These are phyloP conservation scores for Seriola aureovittata DNA, from an alignment of 2,113 vertebrate genomes.

Conservation along the genomic window DNA sequence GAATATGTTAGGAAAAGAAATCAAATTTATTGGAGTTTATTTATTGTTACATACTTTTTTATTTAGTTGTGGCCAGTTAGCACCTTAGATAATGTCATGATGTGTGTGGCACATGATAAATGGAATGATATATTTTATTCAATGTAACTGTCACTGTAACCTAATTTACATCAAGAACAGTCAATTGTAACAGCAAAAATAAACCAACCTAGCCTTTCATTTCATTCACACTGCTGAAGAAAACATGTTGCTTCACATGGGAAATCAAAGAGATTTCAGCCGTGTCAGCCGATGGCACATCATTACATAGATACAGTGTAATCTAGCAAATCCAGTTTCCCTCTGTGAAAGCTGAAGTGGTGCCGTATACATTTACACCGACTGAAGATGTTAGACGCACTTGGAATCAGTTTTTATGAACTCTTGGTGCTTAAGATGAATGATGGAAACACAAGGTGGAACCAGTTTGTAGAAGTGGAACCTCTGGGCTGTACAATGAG, in stretches of 20 bases:
- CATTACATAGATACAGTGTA: slow-evolving; percentile 63
- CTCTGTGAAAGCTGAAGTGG: slow-evolving; percentile 34
- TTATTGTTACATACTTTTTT: too few relatives aligned
- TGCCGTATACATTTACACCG: slow-evolving; percentile 34
- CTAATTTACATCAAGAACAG: neutral
- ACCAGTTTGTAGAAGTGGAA: slow-evolving; percentile 32
- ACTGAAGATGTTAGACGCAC: slow-evolving; percentile 19
- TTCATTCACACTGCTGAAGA: slow-evolving; percentile 34
- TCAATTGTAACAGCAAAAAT: slow-evolving; percentile 23
- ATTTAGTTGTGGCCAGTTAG: too few relatives aligned
- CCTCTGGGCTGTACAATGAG: slow-evolving; percentile 52
- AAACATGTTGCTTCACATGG: slow-evolving; percentile 57
- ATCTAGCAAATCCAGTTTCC: slow-evolving; percentile 45
- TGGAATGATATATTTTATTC: neutral
- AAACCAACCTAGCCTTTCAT: slow-evolving; percentile 33
- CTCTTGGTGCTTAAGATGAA: slow-evolving; percentile 47
- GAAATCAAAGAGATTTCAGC: slow-evolving; percentile 67
- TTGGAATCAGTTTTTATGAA: slow-evolving; percentile 59
- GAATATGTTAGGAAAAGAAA: too few relatives aligned
- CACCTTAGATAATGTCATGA: neutral
- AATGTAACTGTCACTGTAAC: neutral
- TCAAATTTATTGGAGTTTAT: too few relatives aligned
- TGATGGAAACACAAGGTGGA: slow-evolving; percentile 34
- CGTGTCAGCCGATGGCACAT: slow-evolving; percentile 63
- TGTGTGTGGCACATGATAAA: neutral